Evolutionary conservation across 2,888 invertebrate species (phyloP).

Genomic region (Caenorhabditis imperialis): DNA sequence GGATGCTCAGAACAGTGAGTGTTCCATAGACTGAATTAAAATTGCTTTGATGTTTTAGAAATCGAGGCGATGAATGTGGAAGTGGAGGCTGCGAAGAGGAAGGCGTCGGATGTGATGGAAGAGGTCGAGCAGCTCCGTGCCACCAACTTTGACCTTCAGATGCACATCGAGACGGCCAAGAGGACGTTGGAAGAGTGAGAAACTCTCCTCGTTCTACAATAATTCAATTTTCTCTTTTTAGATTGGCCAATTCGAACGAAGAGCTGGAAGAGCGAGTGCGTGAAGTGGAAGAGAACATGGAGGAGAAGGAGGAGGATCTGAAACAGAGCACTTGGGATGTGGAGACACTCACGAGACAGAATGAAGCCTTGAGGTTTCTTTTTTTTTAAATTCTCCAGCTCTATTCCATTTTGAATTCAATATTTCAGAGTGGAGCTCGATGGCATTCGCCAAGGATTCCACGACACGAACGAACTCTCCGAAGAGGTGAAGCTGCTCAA

Average conservation of each 20-base stretch:
- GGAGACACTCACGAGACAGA: constrained; percentile 29
- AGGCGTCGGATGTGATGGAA: constrained; percentile 37
- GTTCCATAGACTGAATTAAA: background rate
- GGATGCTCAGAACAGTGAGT: constrained; percentile 42
- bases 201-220: background rate
- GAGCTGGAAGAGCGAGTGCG: constrained; percentile 33
- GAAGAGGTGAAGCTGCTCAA: constrained; percentile 36
- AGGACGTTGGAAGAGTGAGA: constrained; percentile 39
- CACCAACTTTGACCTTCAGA: constrained; percentile 63
- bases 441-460: constrained; percentile 31
- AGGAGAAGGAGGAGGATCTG: constrained; percentile 40
- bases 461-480: constrained; percentile 26
- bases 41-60: constrained; percentile 15
- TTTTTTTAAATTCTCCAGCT: too few species aligned
- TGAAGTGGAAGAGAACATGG: constrained; percentile 19
- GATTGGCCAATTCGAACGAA: constrained; percentile 31
- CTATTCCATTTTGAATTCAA: background rate
- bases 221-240: constrained; percentile 1
- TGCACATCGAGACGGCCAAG: constrained; percentile 40
- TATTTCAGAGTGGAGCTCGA: constrained; percentile 40
- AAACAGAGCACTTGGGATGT: constrained; percentile 38
- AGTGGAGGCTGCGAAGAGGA: constrained; percentile 41
- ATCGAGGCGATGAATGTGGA: constrained; percentile 37
- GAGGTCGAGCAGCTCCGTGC: constrained; percentile 53
- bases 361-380: constrained; percentile 41